Conservation (phyloP, 2,888 invertebrate species). For the Anticlea derivata region DNA sequence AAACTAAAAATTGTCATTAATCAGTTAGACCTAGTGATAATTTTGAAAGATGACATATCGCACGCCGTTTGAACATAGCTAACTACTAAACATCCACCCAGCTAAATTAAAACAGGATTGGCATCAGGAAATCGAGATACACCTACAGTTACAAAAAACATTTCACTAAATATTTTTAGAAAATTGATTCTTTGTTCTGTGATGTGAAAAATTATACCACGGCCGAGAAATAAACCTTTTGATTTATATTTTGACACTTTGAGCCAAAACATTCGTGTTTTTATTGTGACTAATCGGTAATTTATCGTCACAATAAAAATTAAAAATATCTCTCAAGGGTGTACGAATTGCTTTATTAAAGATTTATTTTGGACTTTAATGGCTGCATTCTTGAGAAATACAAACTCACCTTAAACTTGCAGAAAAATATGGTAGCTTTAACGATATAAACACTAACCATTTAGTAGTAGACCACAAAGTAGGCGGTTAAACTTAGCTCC, state of each 20-base stretch:
- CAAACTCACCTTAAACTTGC: constrained; percentile 1
- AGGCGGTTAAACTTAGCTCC: constrained; percentile 32
- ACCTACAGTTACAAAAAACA: constrained; percentile 36
- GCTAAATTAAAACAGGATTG: constrained; percentile 57
- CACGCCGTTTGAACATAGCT: too few species aligned
- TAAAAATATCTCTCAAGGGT: constrained; percentile 53
- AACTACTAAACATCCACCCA: too few species aligned
- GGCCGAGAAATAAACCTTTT: constrained; percentile 59
- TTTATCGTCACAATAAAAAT: constrained; percentile 71
- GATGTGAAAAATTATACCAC: constrained; percentile 70
- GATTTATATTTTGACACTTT: constrained; percentile 76
- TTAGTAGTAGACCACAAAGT: constrained; percentile 47
- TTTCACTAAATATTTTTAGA: constrained; percentile 60
- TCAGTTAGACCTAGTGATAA: too few species aligned
- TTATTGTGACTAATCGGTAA: constrained; percentile 59
- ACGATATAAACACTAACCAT: constrained; percentile 10
- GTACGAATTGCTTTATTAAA: constrained; percentile 34
- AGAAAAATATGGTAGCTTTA: constrained; percentile 7
- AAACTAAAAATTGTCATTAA: too few species aligned
- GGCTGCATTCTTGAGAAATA: constrained; percentile 9
- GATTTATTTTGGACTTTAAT: constrained; percentile 24
- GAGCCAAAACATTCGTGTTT: constrained; percentile 70
- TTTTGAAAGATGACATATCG: too few species aligned
- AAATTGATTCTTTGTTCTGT: constrained; percentile 69
- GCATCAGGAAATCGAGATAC: constrained; percentile 52